phyloP scores from a whole-genome alignment of 2,113 vertebrate species.

The Hymenochirus boettgeri region DNA sequence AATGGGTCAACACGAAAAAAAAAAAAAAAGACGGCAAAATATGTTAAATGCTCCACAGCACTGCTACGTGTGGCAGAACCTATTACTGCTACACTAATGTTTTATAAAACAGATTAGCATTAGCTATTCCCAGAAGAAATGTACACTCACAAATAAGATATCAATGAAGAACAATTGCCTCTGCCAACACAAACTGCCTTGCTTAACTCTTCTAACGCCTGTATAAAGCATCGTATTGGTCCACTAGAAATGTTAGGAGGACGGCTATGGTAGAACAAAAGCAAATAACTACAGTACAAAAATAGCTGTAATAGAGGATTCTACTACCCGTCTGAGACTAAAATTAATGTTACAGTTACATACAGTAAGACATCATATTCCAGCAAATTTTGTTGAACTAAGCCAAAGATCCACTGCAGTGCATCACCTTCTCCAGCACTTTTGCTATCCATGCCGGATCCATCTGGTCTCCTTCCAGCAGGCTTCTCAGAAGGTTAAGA shows the following conservation, averaged over 20 bases:
- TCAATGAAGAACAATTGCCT: neutral
- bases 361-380: constrained; percentile 33
- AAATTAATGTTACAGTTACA: neutral
- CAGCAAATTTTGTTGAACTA: constrained; percentile 45
- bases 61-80: too few relatives aligned
- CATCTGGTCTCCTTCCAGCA: constrained; percentile 47
- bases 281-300: too few relatives aligned
- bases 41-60: too few relatives aligned
- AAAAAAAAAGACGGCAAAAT: too few relatives aligned
- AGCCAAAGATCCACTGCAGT: constrained; percentile 40
- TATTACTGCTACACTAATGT: too few relatives aligned
- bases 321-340: too few relatives aligned
- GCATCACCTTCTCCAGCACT: constrained; percentile 50
- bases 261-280: too few relatives aligned
- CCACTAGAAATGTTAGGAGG: too few relatives aligned
- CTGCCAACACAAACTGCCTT: neutral
- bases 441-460: constrained; percentile 42
- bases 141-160: constrained; percentile 16
- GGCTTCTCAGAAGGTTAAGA: neutral
- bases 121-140: constrained; percentile 54
- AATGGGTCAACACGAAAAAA: too few relatives aligned
- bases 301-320: too few relatives aligned
- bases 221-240: neutral
- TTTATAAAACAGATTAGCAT: constrained; percentile 61
- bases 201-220: constrained; percentile 17